These are phyloP conservation scores for Hypocryptadius cinnamomeus DNA, from an alignment of 2,113 vertebrate genomes.

Conservation along the genomic window DNA sequence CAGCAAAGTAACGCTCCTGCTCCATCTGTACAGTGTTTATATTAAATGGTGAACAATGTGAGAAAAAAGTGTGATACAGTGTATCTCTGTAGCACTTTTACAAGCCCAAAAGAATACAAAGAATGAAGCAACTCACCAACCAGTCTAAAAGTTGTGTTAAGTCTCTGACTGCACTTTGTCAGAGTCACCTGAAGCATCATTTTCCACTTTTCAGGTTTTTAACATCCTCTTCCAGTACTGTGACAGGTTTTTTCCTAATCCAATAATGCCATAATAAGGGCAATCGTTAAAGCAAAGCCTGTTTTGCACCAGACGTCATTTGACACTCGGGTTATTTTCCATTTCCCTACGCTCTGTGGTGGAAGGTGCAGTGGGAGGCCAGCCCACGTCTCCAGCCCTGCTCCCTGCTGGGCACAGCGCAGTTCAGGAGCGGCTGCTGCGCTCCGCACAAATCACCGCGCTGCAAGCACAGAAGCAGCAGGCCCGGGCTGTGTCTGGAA, in stretches of 20 bases:
- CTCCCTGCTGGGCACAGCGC: background rate
- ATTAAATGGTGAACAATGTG: background rate
- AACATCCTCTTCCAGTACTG: background rate
- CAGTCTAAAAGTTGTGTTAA: background rate
- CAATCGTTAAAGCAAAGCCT: background rate
- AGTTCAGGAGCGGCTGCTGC: background rate
- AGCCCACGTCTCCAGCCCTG: background rate
- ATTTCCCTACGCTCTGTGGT: fast-evolving
- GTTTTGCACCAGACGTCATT: background rate
- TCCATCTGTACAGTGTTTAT: background rate
- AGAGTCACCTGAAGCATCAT: background rate
- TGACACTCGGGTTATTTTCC: fast-evolving
- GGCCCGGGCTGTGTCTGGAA: background rate
- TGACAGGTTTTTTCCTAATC: background rate
- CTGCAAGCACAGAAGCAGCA: background rate
- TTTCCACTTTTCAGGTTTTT: background rate
- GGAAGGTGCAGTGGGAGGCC: background rate
- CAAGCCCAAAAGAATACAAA: background rate
- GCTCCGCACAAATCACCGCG: background rate
- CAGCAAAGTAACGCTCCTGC: background rate
- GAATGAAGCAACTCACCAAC: background rate
- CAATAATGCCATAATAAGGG: background rate
- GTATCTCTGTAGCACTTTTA: background rate
- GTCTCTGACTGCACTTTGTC: background rate
- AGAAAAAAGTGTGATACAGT: background rate